Base-by-base conservation (phyloP, 1,140 invertebrate genomes). In the Drosophila subpulchrella region DNA sequence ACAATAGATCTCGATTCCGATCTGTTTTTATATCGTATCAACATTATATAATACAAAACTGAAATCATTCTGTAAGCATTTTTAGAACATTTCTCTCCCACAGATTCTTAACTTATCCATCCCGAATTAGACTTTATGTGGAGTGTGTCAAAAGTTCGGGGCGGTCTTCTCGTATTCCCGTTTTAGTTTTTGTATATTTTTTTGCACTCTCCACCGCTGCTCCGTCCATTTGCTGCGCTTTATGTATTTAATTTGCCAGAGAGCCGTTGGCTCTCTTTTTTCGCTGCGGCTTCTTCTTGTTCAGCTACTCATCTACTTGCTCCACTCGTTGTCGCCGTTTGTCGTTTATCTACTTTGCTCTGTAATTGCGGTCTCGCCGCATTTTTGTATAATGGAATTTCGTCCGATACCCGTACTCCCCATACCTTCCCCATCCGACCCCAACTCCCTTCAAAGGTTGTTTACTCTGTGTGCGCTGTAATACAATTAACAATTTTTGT, bases 311-410 rank as follows among this genome's bases (percentile, higher is more conserved):
- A 67, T 60, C 48, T 74, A 58, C 61, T 48, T 46, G 72, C 60
- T 73, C 54, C 51, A 62, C 50, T 76, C 60, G 36, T 42, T 70
- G 78, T 72, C 66, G 58, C 62, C 53, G 74, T 74, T 79, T 76
- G 34, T 76, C 54, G 65, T 77, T 77, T 74, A 82, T 81, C 67
- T 51, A 59, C 50, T 44, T 59, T 66, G 53, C 66, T 57, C 59
- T 82, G 74, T 63, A 82, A 78, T 81, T 70, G 66, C 66, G 62
- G 62, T 70, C 63, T 70, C 62, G 62, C 27, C 66, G 66, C 63
- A 76, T 55, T 65, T 56, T 75, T 74, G 66, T 71, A 75, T 50
- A 76, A 81, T 76, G 59, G 57, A 57, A 39, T 53, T 61, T 41
- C 36, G 51, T 62, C 36, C 24, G 32, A 34, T 8, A 12, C 51